Evolutionary conservation across 30 jellyfish, hydroid and myxozoan genomes (phyloP), one percentile per base, ranked within the genome.

Genomic region (Catostylus mosaicus): DNA sequence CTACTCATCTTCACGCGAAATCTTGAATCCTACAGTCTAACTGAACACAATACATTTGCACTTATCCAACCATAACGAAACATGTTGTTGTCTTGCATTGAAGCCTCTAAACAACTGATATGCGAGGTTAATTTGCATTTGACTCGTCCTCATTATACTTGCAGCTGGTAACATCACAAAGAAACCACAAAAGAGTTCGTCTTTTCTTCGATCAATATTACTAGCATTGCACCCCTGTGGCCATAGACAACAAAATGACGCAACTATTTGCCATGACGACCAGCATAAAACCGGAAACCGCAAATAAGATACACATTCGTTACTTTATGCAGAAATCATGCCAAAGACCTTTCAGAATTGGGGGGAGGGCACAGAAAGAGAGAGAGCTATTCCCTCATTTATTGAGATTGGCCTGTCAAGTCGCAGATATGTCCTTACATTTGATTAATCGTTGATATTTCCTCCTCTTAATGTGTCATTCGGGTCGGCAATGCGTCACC

Each of bases 151-250:
- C 56, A 36, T 70, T 68, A 26, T 69, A 1, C 10, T 14, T 22
- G 80, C 92, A 82, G 92, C 92, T 82, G 92, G 92, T 82, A 67
- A 82, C 46, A 22, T 59, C 30, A 70, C 92, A 68, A 68, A 8
- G 75, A 48, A 77, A 69, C 86, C 86, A 82, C 92, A 82, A 82
- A 11, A 46, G 84, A 74, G 80, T 37, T 71, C 64, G 89, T 50
- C 89, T 79, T 79, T 79, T 79, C 72, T 20, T 74, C 71, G 24
- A 9, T 22, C 71, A 6, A n/a, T n/a, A n/a, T n/a, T n/a, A n/a
- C 18, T 59, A 59, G 9, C 71, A 18, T 59, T 27, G 71, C 38
- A 1, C 19, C 71, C 71, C 26, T 59, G 71, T 59, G 71, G 38
- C 38, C 71, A 20, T 26, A n/a, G n/a, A 27, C 24, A 26, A 59